These are phyloP conservation scores for Sinocyclocheilus anshuiensis DNA, from an alignment of 2,113 vertebrate species.

Conservation along the genomic window DNA sequence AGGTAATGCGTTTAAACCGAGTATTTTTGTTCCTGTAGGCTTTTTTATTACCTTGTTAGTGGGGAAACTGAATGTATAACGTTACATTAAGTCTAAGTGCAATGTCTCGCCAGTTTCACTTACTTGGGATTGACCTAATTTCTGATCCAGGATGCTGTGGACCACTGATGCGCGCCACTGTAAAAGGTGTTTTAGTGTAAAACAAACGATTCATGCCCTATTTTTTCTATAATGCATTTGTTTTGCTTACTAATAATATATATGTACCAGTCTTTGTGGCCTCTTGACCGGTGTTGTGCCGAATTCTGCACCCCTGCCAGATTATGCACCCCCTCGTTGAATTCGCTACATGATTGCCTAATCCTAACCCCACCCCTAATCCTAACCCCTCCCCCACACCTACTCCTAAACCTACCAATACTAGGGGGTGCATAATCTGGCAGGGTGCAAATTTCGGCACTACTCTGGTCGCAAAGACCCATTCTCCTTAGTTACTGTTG, in stretches of 20 bases:
- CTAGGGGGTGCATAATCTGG: too few species aligned
- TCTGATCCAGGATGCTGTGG: slow-evolving; percentile 21
- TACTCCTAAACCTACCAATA: too few species aligned
- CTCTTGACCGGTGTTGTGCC: neutral
- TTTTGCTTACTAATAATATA: neutral
- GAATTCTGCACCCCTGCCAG: too few species aligned
- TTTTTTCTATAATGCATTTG: neutral
- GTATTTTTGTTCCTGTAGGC: neutral
- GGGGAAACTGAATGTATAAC: neutral
- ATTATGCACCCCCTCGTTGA: too few species aligned
- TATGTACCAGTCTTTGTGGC: neutral
- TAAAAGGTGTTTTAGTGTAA: neutral
- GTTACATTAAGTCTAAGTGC: neutral
- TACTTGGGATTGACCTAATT: slow-evolving; percentile 54
- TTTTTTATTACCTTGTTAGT: neutral
- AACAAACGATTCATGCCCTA: neutral
- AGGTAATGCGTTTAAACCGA: slow-evolving; percentile 57
- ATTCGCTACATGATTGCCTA: too few species aligned
- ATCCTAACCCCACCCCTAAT: too few species aligned
- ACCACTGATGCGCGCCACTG: neutral
- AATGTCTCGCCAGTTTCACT: slow-evolving; percentile 33
- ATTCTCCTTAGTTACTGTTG: too few species aligned
- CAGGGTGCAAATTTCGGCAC: too few species aligned
- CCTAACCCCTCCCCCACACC: too few species aligned
- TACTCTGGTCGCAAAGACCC: too few species aligned